These are phyloP conservation scores for Probosciger aterrimus DNA, from an alignment of 2,113 vertebrate species.

Conservation along the genomic window DNA sequence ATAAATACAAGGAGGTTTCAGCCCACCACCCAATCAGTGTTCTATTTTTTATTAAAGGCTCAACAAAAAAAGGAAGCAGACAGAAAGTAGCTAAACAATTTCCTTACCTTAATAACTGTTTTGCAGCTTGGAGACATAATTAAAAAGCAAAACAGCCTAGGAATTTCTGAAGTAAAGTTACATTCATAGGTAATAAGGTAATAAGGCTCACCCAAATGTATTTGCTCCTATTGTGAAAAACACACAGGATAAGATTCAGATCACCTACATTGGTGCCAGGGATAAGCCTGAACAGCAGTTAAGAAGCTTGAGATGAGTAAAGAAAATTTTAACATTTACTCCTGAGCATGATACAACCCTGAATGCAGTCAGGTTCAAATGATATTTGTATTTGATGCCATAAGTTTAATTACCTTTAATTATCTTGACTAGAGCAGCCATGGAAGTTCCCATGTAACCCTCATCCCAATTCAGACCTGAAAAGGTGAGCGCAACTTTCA, in stretches of 20 bases:
- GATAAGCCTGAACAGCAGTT: not conserved
- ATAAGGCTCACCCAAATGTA: not conserved
- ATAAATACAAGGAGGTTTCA: not conserved
- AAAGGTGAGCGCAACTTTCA: not conserved
- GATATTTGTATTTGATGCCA: not conserved
- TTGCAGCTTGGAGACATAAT: not conserved
- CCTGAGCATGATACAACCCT: not conserved
- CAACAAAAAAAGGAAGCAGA: constrained; percentile 34
- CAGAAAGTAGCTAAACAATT: not conserved
- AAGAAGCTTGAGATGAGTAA: not conserved
- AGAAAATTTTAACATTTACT: not conserved
- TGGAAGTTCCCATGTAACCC: not conserved
- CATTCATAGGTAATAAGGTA: not conserved
- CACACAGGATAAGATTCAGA: not conserved
- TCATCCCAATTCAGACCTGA: not conserved
- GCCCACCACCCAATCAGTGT: not conserved
- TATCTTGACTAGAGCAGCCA: not conserved
- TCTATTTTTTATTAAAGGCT: not conserved
- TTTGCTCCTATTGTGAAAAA: not conserved
- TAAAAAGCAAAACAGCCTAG: not conserved
- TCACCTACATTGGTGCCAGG: not conserved
- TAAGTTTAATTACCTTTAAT: not conserved
- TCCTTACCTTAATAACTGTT: not conserved
- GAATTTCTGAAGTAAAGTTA: not conserved
- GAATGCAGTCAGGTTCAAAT: not conserved